Evolutionary conservation across 92 coral and sea anemone genomes (phyloP).

Genomic region (Phenganax marumi): DNA sequence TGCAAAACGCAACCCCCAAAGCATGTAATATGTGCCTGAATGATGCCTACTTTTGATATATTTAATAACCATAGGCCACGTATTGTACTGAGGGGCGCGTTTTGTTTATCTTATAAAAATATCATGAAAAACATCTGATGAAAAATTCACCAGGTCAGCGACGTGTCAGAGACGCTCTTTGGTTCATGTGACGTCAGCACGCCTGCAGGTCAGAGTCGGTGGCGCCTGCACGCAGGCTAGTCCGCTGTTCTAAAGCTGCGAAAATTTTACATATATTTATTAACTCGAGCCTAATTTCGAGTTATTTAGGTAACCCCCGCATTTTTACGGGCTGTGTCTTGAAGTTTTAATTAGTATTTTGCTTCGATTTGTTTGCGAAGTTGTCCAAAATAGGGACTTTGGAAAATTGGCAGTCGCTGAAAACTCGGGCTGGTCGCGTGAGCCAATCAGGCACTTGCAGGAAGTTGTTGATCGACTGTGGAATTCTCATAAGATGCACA

Average conservation of each 20-base stretch:
- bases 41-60: not conserved
- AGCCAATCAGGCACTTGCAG: slow-evolving; percentile 40
- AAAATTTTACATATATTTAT: not conserved
- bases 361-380: not conserved
- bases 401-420: not conserved
- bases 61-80: not conserved
- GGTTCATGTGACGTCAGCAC: not conserved
- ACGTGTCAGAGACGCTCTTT: slow-evolving; percentile 4
- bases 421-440: not conserved
- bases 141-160: slow-evolving; percentile 23
- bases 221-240: not conserved
- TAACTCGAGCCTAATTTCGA: not conserved
- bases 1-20: not conserved
- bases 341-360: slow-evolving; percentile 12
- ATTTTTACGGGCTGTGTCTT: not conserved
- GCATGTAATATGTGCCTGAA: not conserved
- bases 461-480: slow-evolving; percentile 64
- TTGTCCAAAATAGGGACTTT: not conserved
- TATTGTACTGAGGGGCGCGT: not conserved
- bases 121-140: slow-evolving; percentile 1
- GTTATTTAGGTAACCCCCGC: not conserved
- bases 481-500: slow-evolving; percentile 80
- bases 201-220: not conserved
- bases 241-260: not conserved
- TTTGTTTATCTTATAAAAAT: slow-evolving; percentile 3